phyloP scores from a whole-genome alignment of 53 echinoderm and acorn worm genomes.

The Paelopatides confundens region DNA sequence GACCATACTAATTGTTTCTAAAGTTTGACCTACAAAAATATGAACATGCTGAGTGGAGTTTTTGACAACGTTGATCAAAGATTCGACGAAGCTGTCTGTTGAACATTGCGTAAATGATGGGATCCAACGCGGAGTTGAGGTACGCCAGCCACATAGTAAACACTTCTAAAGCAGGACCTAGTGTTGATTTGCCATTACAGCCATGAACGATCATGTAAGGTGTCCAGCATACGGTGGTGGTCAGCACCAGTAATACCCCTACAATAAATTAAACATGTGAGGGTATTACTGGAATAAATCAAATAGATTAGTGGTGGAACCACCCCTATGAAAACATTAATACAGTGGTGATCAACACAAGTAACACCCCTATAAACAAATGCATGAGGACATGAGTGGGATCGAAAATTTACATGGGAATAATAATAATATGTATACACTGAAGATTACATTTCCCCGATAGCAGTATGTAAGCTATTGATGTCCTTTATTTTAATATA shows the following conservation, averaged over 20 bases:
- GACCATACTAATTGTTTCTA: too few relatives aligned
- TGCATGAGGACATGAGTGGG: too few relatives aligned
- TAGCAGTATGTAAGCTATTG: too few relatives aligned
- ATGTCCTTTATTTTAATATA: too few relatives aligned
- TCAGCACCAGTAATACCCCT: conserved; percentile 23
- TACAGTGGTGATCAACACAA: too few relatives aligned
- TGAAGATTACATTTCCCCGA: too few relatives aligned
- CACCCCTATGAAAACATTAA: too few relatives aligned
- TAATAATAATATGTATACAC: too few relatives aligned
- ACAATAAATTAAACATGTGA: not conserved
- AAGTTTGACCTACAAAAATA: not conserved
- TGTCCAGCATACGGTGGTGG: conserved; percentile 20
- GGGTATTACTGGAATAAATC: too few relatives aligned
- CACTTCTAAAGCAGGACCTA: not conserved
- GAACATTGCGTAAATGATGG: conserved; percentile 16
- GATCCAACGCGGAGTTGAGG: conserved; percentile 26
- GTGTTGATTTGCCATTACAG: not conserved
- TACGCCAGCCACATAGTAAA: conserved; percentile 41
- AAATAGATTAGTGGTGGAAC: too few relatives aligned
- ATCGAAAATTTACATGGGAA: too few relatives aligned
- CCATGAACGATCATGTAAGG: conserved; percentile 34
- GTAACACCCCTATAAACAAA: too few relatives aligned
- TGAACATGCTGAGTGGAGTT: not conserved
- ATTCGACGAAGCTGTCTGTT: not conserved
- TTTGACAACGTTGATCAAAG: not conserved